Conservation (phyloP, 2,888 invertebrate species). For the Atherix ibis region DNA sequence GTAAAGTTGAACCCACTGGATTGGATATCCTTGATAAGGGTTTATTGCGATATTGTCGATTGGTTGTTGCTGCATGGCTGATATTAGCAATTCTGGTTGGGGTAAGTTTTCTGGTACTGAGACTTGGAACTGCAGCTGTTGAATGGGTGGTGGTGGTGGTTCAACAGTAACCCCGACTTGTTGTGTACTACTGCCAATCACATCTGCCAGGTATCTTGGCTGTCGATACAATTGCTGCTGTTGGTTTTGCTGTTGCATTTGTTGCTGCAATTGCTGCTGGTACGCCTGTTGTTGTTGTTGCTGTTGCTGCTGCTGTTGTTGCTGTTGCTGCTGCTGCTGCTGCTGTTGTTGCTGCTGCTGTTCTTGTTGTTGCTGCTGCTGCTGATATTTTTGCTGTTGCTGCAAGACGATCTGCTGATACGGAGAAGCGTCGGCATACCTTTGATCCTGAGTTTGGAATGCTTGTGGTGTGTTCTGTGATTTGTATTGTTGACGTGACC, state of each 20-base stretch:
- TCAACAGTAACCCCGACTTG: constrained; percentile 4
- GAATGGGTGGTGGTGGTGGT: no score
- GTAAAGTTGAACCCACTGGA: no score
- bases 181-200: constrained; percentile 6
- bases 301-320: constrained; percentile 3
- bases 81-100: constrained; percentile 8
- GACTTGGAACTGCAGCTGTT: constrained; percentile 7
- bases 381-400: no score
- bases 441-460: constrained; percentile 5
- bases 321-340: constrained; percentile 5
- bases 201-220: no score
- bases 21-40: no score
- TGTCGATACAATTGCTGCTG: constrained; percentile 15
- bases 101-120: constrained; percentile 7
- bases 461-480: no score
- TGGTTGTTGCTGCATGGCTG: constrained; percentile 4
- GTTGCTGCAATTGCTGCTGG: constrained; percentile 17
- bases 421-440: constrained; percentile 8
- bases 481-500: no score
- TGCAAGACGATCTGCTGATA: background rate
- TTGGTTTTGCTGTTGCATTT: constrained; percentile 11
- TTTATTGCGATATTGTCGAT: no score
- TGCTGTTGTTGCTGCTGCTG: constrained; percentile 3
- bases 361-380: no score
- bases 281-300: constrained; percentile 7